Evolutionary conservation across 2,888 invertebrate species (phyloP).

Genomic region (Ametastegia equiseti): DNA sequence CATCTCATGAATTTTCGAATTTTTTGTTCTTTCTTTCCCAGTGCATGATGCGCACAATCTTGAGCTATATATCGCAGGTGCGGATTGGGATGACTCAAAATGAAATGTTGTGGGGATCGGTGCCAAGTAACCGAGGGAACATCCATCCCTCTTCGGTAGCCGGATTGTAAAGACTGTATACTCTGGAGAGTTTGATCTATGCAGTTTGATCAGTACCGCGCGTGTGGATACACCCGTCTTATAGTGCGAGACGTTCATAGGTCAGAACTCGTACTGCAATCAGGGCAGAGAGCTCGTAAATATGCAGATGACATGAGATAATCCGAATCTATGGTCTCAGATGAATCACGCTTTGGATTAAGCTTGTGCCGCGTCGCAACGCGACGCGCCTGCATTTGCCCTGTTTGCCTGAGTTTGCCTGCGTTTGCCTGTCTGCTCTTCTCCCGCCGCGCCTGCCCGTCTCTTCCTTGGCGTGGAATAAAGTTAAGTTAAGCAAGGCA

Average conservation of each 20-base stretch:
- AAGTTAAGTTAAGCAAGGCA: conserved; percentile 69
- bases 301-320: conserved; percentile 73
- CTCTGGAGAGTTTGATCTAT: neutral
- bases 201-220: conserved; percentile 8
- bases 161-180: neutral
- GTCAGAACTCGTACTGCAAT: conserved; percentile 34
- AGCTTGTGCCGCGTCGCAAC: conserved; percentile 52
- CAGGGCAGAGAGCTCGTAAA: conserved; percentile 68
- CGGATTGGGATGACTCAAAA: neutral
- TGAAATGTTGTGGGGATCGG: neutral
- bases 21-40: neutral
- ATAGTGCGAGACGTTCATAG: conserved; percentile 32
- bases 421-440: conserved; percentile 39
- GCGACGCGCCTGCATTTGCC: neutral
- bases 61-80: neutral
- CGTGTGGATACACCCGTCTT: neutral
- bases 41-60: neutral
- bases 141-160: neutral
- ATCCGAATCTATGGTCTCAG: conserved; percentile 70
- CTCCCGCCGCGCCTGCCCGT: conserved; percentile 12
- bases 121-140: conserved; percentile 9
- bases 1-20: neutral
- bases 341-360: conserved; percentile 71
- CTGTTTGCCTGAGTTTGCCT: neutral
- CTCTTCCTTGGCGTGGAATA: conserved; percentile 63